Conservation (phyloP, 37 sponge, comb jelly and placozoan species). For the Tethya wilhelma region DNA sequence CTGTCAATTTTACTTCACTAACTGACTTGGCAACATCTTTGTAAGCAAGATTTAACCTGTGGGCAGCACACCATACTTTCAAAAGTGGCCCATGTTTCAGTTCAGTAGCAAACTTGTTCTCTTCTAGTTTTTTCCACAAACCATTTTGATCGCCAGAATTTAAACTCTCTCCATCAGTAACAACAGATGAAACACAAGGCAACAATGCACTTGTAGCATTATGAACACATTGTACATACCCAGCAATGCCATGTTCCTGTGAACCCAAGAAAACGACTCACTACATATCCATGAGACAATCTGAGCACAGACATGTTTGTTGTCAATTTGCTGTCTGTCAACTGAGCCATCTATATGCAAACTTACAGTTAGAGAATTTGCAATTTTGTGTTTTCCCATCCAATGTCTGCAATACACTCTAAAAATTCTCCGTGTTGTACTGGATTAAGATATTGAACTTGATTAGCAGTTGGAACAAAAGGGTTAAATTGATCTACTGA, state of each 20-base stretch:
- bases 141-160: conserved; percentile 32
- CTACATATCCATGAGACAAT: too few relatives aligned
- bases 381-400: too few relatives aligned
- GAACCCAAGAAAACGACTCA: too few relatives aligned
- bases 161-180: conserved; percentile 45
- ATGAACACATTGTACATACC: conserved; percentile 15
- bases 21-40: conserved; percentile 22
- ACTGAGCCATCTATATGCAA: too few relatives aligned
- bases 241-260: not conserved
- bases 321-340: too few relatives aligned
- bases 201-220: conserved; percentile 10
- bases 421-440: too few relatives aligned
- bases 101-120: not conserved
- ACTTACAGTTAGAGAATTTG: too few relatives aligned
- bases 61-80: conserved; percentile 42
- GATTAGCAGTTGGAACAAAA: too few relatives aligned
- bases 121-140: conserved; percentile 26
- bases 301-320: too few relatives aligned
- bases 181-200: conserved; percentile 19
- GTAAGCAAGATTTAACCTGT: conserved; percentile 35
- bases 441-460: too few relatives aligned
- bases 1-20: conserved; percentile 16
- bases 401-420: too few relatives aligned
- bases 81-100: conserved; percentile 4
- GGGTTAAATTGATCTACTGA: too few relatives aligned